Conservation (phyloP, 1,140 invertebrate genomes). For the Eupeodes corollae region DNA sequence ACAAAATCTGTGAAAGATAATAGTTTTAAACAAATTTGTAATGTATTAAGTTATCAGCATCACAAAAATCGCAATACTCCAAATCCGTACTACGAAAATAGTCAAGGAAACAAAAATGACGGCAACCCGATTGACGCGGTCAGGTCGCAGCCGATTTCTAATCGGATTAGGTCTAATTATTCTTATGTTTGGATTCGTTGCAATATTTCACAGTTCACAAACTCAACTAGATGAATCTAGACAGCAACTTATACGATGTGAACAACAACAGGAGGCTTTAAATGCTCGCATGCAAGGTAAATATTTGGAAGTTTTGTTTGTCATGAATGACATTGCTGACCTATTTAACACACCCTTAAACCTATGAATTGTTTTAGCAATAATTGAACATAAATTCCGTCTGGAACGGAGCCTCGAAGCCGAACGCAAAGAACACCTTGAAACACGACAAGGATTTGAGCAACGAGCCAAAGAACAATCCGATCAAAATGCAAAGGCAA, state of each 20-base stretch:
- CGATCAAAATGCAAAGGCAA: constrained; percentile 35
- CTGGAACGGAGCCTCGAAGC: constrained; percentile 38
- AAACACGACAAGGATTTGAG: constrained; percentile 33
- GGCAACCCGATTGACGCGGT: constrained; percentile 40
- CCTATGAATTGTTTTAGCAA: constrained; percentile 11
- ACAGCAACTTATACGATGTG: constrained; percentile 36
- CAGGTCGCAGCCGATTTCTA: constrained; percentile 40
- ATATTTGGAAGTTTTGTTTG: constrained; percentile 4
- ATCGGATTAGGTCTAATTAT: constrained; percentile 37
- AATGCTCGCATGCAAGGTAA: constrained; percentile 41
- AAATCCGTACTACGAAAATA: constrained; percentile 70
- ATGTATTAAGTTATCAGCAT: too few species aligned
- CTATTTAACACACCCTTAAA: background rate
- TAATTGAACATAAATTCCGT: constrained; percentile 37
- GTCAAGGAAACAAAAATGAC: constrained; percentile 45
- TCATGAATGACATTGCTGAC: background rate
- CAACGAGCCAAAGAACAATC: constrained; percentile 36
- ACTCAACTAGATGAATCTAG: constrained; percentile 40
- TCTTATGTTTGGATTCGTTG: constrained; percentile 39
- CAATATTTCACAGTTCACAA: constrained; percentile 41
- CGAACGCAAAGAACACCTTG: constrained; percentile 38
- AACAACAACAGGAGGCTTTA: constrained; percentile 41
- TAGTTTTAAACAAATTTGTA: too few species aligned
- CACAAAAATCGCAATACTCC: too few species aligned
- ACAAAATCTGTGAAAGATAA: too few species aligned